phyloP scores from a whole-genome alignment of 2,888 invertebrate species.

The Halictus quadricinctus region DNA sequence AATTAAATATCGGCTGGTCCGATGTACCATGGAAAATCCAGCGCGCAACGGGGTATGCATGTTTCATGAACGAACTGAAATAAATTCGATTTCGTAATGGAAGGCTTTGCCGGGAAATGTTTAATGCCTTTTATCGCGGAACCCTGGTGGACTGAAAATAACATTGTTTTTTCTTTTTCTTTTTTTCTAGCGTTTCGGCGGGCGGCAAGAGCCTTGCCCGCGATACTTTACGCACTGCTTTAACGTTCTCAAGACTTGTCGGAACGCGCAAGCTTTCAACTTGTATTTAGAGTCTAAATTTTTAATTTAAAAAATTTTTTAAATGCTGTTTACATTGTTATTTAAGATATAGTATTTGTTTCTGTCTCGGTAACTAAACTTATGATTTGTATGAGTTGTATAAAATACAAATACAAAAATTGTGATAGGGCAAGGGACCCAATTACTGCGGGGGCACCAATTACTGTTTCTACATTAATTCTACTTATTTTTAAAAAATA shows the following conservation, averaged over 20 bases:
- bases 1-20: conserved; percentile 19
- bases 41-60: background rate
- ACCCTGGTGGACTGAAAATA: background rate
- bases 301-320: too few species aligned
- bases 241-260: background rate
- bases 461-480: too few species aligned
- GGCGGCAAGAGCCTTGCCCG: too few species aligned
- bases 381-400: too few species aligned
- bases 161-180: too few species aligned
- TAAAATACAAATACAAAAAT: too few species aligned
- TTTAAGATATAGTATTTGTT: too few species aligned
- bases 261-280: background rate
- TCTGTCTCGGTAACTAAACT: too few species aligned
- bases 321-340: too few species aligned
- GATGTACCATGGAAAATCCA: conserved; percentile 20
- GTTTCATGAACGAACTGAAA: conserved; percentile 27
- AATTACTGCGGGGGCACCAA: too few species aligned
- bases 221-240: background rate
- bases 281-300: background rate
- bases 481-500: too few species aligned
- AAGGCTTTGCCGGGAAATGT: conserved; percentile 6
- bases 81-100: conserved; percentile 22
- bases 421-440: too few species aligned
- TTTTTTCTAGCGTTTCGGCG: background rate
- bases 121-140: background rate